A percentile compares a stretch with the other conserved stretches of the same genome.
Evolutionary conservation across 2,113 vertebrate genomes (phyloP).

Genomic region (Salvator merianae): DNA sequence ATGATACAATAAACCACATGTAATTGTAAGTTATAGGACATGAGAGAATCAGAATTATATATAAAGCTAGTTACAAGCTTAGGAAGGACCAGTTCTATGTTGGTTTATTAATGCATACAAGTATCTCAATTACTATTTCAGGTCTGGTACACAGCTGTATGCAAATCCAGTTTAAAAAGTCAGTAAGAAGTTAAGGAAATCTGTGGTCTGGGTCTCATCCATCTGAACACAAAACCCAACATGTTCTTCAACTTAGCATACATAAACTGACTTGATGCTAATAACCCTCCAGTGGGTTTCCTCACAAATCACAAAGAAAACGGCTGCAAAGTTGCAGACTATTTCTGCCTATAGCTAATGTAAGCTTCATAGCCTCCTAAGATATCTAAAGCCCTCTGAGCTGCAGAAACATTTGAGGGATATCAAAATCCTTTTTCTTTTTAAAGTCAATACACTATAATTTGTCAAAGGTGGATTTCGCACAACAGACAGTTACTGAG

Average conservation of each 20-base stretch:
- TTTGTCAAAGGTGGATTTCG: not conserved
- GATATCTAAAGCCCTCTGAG: not conserved
- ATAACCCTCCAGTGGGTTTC: not conserved
- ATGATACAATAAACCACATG: not conserved
- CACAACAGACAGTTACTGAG: not conserved
- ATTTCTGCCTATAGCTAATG: not conserved
- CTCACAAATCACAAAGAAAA: not conserved
- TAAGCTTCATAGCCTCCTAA: not conserved
- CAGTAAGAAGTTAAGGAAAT: not conserved
- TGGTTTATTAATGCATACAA: not conserved
- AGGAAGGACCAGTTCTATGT: not conserved
- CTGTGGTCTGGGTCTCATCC: not conserved
- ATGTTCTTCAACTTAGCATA: too few species aligned
- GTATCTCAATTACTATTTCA: not conserved
- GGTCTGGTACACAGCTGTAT: not conserved
- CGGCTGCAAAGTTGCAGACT: not conserved
- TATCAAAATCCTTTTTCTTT: not conserved
- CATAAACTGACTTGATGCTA: too few species aligned
- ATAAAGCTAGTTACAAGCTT: not conserved
- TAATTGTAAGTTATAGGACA: not conserved
- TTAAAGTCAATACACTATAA: not conserved
- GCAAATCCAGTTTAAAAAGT: not conserved
- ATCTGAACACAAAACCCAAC: not conserved
- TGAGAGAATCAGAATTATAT: not conserved
- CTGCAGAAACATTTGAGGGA: not conserved